These are phyloP conservation scores for Ectemnius cavifrons DNA, from an alignment of 2,888 invertebrate genomes.

Conservation along the genomic window DNA sequence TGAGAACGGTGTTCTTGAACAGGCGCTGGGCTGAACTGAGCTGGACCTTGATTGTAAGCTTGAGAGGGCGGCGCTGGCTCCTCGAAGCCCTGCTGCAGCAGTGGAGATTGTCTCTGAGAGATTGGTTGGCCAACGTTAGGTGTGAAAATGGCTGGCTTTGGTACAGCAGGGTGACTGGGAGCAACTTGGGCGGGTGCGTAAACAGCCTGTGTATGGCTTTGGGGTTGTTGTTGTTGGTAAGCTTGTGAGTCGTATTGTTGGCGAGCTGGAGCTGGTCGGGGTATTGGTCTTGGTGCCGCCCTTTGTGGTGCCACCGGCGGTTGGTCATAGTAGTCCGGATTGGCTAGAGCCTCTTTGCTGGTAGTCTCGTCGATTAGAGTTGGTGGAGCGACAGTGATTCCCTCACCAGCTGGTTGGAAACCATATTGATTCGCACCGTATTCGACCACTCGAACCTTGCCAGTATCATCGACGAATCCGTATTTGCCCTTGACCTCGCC, in stretches of 20 bases:
- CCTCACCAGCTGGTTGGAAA: conserved; percentile 92
- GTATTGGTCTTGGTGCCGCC: conserved; percentile 52
- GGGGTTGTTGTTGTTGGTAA: conserved; percentile 48
- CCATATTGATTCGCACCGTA: conserved; percentile 94
- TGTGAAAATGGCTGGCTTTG: conserved; percentile 61
- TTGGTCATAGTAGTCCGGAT: conserved; percentile 64
- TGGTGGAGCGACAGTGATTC: conserved; percentile 86
- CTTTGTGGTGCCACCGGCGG: conserved; percentile 20
- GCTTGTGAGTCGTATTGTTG: conserved; percentile 65
- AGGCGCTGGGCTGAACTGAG: conserved; percentile 72
- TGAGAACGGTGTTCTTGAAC: conserved; percentile 63
- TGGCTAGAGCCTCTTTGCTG: conserved; percentile 66
- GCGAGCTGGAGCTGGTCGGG: conserved; percentile 30
- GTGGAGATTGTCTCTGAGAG: conserved; percentile 63
- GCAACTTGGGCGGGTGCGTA: conserved; percentile 64
- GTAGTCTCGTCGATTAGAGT: conserved; percentile 78
- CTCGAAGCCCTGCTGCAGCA: conserved; percentile 63
- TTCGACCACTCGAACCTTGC: conserved; percentile 90
- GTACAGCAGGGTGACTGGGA: conserved; percentile 54
- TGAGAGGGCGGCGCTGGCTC: conserved; percentile 67
- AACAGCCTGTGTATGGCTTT: conserved; percentile 69
- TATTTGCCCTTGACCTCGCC: conserved; percentile 95
- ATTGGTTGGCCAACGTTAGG: conserved; percentile 60
- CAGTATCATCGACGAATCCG: conserved; percentile 91
- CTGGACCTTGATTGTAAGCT: conserved; percentile 73